phyloP scores from a whole-genome alignment of 2,888 invertebrate species.

The Mythimna loreyi region DNA sequence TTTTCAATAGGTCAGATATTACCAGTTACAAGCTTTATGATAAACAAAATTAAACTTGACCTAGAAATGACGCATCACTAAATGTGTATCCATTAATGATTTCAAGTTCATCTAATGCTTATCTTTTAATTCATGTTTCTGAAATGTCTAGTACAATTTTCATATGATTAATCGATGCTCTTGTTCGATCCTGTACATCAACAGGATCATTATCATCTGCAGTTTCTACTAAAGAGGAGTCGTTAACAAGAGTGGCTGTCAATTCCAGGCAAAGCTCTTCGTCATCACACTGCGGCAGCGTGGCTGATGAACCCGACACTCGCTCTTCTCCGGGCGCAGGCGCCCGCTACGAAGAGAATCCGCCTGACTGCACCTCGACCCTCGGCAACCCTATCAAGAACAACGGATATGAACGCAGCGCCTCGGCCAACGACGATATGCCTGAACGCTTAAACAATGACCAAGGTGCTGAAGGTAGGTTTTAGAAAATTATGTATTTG shows the following conservation, averaged over 20 bases:
- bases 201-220: not conserved
- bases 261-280: slow-evolving; percentile 87
- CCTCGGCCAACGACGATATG: slow-evolving; percentile 84
- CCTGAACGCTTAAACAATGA: slow-evolving; percentile 88
- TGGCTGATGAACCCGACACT: slow-evolving; percentile 88
- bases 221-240: not conserved
- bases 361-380: slow-evolving; percentile 87
- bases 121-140: not conserved
- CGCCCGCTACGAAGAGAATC: slow-evolving; percentile 86
- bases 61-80: slow-evolving; percentile 7
- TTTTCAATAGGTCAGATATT: slow-evolving; percentile 14
- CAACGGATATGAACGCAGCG: slow-evolving; percentile 89
- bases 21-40: not conserved
- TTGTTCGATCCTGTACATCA: not conserved
- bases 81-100: slow-evolving; percentile 5
- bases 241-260: not conserved
- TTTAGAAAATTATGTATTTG: slow-evolving; percentile 53
- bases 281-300: slow-evolving; percentile 89
- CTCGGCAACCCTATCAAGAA: slow-evolving; percentile 88
- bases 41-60: slow-evolving; percentile 29
- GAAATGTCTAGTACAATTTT: not conserved
- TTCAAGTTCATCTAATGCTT: slow-evolving; percentile 8
- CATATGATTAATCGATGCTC: not conserved
- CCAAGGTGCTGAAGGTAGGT: slow-evolving; percentile 89
- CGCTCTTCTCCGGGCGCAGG: slow-evolving; percentile 88